Evolutionary conservation across 2,113 vertebrate species (phyloP).

Genomic region (Platysternon megacephalum): DNA sequence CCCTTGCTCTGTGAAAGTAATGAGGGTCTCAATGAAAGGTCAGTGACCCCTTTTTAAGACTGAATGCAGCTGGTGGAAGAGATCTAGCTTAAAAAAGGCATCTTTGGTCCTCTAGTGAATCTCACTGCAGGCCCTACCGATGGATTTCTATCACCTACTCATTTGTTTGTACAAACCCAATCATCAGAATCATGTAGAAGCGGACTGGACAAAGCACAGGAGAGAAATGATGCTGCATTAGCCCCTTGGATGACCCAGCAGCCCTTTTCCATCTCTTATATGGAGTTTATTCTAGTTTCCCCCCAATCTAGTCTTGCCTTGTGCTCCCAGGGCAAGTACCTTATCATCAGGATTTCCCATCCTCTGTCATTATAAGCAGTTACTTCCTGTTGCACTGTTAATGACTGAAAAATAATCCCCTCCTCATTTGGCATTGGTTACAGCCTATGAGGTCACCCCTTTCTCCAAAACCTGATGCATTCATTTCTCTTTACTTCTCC

Average conservation of each 20-base stretch:
- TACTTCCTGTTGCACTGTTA: neutral
- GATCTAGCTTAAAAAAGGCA: neutral
- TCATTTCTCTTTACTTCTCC: accelerated
- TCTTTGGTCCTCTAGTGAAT: accelerated
- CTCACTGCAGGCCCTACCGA: neutral
- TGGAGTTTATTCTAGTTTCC: neutral
- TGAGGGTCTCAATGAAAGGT: neutral
- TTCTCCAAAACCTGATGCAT: neutral
- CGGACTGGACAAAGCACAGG: accelerated
- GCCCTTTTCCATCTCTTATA: neutral
- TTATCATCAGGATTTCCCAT: neutral
- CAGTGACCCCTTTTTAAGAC: neutral
- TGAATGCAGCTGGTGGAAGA: neutral
- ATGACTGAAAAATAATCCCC: neutral
- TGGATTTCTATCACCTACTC: neutral
- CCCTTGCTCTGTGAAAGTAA: neutral
- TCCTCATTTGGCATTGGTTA: neutral
- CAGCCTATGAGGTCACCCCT: accelerated
- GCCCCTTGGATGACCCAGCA: neutral
- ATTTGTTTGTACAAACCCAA: neutral
- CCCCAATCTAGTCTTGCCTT: accelerated
- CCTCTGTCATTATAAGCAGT: neutral
- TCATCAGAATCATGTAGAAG: neutral
- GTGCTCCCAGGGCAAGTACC: accelerated
- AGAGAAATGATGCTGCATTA: neutral